Conservation (phyloP, 2,797 vertebrate species). For the Pseudomugil gertrudae region DNA sequence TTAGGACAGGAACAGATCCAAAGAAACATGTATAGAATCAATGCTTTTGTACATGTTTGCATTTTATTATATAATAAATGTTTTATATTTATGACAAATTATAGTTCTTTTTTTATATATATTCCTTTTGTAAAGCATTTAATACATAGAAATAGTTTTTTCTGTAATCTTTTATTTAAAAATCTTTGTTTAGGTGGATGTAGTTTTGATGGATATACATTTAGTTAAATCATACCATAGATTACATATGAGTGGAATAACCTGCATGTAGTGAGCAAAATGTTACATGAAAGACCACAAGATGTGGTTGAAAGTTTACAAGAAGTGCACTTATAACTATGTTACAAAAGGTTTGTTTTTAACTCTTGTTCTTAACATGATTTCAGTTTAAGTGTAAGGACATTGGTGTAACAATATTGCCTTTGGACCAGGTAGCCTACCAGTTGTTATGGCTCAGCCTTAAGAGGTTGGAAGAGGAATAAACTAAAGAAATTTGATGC, state of each 20-base stretch:
- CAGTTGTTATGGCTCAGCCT: neutral
- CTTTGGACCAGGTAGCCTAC: slow-evolving; percentile 5
- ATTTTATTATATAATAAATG: slow-evolving; percentile 68
- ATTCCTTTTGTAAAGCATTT: neutral
- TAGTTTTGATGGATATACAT: neutral
- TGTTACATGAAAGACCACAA: neutral
- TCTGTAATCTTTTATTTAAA: neutral
- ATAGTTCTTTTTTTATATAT: slow-evolving; percentile 15
- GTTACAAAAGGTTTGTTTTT: neutral
- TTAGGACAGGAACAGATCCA: slow-evolving; percentile 39
- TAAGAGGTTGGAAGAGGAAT: neutral
- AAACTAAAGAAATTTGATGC: neutral
- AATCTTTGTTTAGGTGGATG: neutral
- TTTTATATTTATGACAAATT: slow-evolving; percentile 76
- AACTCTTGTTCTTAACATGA: neutral
- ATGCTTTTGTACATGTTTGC: slow-evolving; percentile 47
- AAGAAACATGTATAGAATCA: slow-evolving; percentile 61
- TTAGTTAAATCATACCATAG: neutral
- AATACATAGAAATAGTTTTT: neutral
- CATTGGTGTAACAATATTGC: neutral
- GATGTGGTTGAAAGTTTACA: neutral
- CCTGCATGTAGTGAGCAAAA: neutral
- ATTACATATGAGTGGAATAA: neutral
- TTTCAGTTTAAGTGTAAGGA: neutral
- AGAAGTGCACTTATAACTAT: neutral